Evolutionary conservation across 2,888 invertebrate species (phyloP).

Genomic region (Noctua janthe): DNA sequence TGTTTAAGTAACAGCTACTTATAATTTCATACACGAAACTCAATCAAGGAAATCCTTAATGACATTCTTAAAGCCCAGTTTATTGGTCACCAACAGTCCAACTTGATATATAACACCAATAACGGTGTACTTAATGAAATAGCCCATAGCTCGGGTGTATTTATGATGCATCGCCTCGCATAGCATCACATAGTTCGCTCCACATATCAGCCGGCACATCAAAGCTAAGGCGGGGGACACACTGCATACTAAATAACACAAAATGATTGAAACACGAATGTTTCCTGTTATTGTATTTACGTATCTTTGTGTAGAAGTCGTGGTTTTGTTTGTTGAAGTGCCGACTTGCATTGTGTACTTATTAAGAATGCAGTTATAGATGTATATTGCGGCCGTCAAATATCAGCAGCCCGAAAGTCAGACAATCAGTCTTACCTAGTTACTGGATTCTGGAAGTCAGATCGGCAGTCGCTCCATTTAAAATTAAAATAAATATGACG

Average conservation of each 20-base stretch:
- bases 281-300: conserved; percentile 63
- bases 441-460: neutral
- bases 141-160: conserved; percentile 22
- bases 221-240: conserved; percentile 47
- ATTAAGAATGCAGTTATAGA: neutral
- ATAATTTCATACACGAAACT: conserved; percentile 32
- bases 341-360: conserved; percentile 22
- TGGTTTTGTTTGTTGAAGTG: conserved; percentile 37
- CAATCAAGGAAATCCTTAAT: conserved; percentile 43
- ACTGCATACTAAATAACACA: conserved; percentile 61
- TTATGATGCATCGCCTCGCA: conserved; percentile 54
- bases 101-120: conserved; percentile 18
- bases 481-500: neutral
- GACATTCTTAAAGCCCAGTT: conserved; percentile 24
- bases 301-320: conserved; percentile 45
- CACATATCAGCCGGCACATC: conserved; percentile 65
- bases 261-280: conserved; percentile 43
- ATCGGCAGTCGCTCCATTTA: neutral
- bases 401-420: too few species aligned
- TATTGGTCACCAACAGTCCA: conserved; percentile 29
- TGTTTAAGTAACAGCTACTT: neutral
- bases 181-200: conserved; percentile 61
- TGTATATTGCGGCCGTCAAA: neutral
- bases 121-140: conserved; percentile 49
- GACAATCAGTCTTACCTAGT: neutral